These are phyloP conservation scores for Melitaea cinxia DNA, from an alignment of 1,140 invertebrate species.

Conservation along the genomic window DNA sequence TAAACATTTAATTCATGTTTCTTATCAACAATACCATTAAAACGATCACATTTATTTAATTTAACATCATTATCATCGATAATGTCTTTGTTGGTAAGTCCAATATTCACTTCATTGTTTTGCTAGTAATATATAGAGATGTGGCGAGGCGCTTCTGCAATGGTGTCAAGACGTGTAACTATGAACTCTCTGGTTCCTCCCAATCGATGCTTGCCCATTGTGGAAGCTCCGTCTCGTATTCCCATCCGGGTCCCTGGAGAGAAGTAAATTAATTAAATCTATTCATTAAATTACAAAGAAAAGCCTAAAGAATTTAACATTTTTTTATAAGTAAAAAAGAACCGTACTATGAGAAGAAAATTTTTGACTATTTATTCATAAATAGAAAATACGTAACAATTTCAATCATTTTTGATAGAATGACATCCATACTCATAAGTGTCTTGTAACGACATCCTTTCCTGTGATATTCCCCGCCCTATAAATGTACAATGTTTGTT, in stretches of 20 bases:
- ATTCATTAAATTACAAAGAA: no score
- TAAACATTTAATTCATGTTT: not conserved
- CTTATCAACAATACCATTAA: not conserved
- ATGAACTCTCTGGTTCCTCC: constrained; percentile 83
- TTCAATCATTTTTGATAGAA: no score
- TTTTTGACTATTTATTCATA: no score
- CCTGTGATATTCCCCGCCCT: no score
- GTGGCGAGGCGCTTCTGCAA: constrained; percentile 55
- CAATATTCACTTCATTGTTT: constrained; percentile 26
- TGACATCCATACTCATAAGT: no score
- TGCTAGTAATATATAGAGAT: constrained; percentile 40
- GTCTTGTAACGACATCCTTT: no score
- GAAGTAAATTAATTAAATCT: not conserved
- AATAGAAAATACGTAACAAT: no score
- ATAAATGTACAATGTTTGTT: no score
- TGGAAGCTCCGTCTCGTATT: constrained; percentile 93
- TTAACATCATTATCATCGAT: not conserved
- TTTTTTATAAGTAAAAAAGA: no score
- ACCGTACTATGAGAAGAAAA: no score
- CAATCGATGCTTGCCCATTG: constrained; percentile 93
- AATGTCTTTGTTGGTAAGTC: constrained; percentile 1
- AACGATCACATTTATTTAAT: constrained; percentile 3
- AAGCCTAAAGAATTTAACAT: no score
- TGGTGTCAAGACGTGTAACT: constrained; percentile 62
- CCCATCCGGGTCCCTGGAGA: constrained; percentile 91